These are phyloP conservation scores for Cyprinodon variegatus DNA, from an alignment of 2,113 vertebrate species.

Conservation along the genomic window DNA sequence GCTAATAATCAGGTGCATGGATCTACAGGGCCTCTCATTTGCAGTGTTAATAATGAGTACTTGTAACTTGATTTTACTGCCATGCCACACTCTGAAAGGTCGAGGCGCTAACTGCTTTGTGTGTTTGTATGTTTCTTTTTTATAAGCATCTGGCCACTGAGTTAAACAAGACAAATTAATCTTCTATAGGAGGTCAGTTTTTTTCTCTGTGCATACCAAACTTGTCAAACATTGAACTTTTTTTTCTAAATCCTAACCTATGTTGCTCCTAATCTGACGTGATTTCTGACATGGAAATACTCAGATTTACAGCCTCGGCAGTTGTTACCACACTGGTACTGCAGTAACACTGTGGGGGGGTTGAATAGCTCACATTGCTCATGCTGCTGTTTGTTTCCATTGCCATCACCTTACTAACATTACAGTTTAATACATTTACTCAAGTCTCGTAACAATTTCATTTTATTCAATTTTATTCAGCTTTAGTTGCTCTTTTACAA, in stretches of 20 bases:
- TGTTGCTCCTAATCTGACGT: background rate
- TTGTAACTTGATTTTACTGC: constrained; percentile 30
- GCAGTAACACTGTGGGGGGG: constrained; percentile 29
- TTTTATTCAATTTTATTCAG: background rate
- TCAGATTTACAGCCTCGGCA: constrained; percentile 72
- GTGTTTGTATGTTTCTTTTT: background rate
- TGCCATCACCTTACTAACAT: background rate
- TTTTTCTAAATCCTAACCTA: background rate
- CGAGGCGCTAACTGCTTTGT: constrained; percentile 16
- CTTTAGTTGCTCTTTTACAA: background rate
- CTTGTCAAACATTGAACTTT: too few species aligned
- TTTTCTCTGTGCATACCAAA: background rate
- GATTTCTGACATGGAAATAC: constrained; percentile 6
- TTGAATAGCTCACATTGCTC: constrained; percentile 38
- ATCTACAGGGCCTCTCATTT: constrained; percentile 45
- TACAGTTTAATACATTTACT: constrained; percentile 3
- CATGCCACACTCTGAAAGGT: constrained; percentile 20
- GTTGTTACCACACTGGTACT: constrained; percentile 61
- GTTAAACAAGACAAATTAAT: background rate
- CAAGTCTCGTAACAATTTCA: background rate
- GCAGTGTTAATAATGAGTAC: constrained; percentile 31
- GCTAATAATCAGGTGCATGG: constrained; percentile 51
- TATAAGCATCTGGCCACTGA: constrained; percentile 12
- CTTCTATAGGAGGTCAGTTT: constrained; percentile 2
- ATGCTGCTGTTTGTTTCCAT: constrained; percentile 41